phyloP scores from a whole-genome alignment of 2,113 vertebrate species.

The Larimichthys crocea region DNA sequence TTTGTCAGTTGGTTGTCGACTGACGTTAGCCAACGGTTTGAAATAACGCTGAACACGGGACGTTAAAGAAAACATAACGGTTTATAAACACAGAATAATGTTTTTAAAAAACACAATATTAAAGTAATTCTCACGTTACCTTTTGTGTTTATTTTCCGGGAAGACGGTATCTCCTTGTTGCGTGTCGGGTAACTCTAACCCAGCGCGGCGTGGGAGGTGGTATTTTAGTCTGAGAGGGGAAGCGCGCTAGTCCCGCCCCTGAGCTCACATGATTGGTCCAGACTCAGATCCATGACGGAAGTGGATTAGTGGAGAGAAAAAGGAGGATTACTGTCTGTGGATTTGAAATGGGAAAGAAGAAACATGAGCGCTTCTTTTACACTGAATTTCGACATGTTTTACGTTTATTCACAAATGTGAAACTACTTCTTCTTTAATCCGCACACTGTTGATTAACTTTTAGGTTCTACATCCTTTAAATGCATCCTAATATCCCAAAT shows the following conservation, averaged over 20 bases:
- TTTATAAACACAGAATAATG: fast-evolving
- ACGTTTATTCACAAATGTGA: neutral
- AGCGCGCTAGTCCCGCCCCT: slow-evolving; percentile 16
- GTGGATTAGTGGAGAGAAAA: slow-evolving; percentile 30
- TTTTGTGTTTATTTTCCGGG: slow-evolving; percentile 17
- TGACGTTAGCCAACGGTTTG: fast-evolving
- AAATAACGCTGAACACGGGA: fast-evolving
- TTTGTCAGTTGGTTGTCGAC: slow-evolving; percentile 36
- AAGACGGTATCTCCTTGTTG: fast-evolving
- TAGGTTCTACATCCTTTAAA: neutral
- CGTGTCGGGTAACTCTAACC: fast-evolving
- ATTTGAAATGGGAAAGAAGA: slow-evolving; percentile 12
- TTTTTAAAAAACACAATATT: neutral
- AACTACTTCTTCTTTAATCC: neutral
- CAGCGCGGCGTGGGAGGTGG: fast-evolving
- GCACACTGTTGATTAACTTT: neutral
- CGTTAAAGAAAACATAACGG: fast-evolving
- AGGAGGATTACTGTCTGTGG: neutral
- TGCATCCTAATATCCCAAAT: neutral
- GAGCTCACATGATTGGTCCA: neutral
- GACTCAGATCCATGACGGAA: neutral
- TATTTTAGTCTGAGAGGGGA: slow-evolving; percentile 52
- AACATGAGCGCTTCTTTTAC: neutral
- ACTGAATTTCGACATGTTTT: neutral
- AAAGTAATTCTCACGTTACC: slow-evolving; percentile 5